Evolutionary conservation across 2,888 invertebrate genomes (phyloP).

Genomic region (Ormyrus labotus): DNA sequence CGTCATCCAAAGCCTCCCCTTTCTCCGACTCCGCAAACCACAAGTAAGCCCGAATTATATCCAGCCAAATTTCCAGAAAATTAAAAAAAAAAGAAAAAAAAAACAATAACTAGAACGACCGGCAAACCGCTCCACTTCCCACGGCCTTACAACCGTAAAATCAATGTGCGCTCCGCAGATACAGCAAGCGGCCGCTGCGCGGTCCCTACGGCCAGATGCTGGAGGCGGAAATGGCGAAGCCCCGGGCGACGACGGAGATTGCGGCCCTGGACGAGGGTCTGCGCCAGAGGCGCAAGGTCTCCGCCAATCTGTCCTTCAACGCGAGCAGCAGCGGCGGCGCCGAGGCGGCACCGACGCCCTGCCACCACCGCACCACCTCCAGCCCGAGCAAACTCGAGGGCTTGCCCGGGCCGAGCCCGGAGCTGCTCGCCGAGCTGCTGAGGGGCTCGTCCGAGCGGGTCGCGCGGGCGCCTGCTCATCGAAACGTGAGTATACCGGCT

Average conservation of each 20-base stretch:
- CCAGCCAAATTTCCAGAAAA: too few relatives aligned
- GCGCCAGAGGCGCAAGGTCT: slow-evolving; percentile 78
- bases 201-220: slow-evolving; percentile 89
- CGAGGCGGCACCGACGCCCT: slow-evolving; percentile 77
- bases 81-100: too few relatives aligned
- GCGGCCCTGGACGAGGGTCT: slow-evolving; percentile 41
- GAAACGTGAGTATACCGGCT: slow-evolving; percentile 69
- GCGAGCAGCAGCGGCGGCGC: slow-evolving; percentile 65
- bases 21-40: too few relatives aligned
- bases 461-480: slow-evolving; percentile 74
- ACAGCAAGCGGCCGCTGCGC: slow-evolving; percentile 85
- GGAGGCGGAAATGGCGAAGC: slow-evolving; percentile 88
- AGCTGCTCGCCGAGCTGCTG: slow-evolving; percentile 86
- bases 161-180: slow-evolving; percentile 74
- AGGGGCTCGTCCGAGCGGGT: slow-evolving; percentile 88
- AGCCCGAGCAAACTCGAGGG: slow-evolving; percentile 88
- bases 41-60: too few relatives aligned
- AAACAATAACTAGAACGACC: too few relatives aligned
- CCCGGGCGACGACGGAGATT: slow-evolving; percentile 72
- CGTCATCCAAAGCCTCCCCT: too few relatives aligned
- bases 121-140: too few relatives aligned
- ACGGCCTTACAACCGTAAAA: too few relatives aligned
- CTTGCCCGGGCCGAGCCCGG: slow-evolving; percentile 79
- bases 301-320: slow-evolving; percentile 78
- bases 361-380: slow-evolving; percentile 87